phyloP scores from a whole-genome alignment of 2,888 invertebrate species.

The Beris chalybata region DNA sequence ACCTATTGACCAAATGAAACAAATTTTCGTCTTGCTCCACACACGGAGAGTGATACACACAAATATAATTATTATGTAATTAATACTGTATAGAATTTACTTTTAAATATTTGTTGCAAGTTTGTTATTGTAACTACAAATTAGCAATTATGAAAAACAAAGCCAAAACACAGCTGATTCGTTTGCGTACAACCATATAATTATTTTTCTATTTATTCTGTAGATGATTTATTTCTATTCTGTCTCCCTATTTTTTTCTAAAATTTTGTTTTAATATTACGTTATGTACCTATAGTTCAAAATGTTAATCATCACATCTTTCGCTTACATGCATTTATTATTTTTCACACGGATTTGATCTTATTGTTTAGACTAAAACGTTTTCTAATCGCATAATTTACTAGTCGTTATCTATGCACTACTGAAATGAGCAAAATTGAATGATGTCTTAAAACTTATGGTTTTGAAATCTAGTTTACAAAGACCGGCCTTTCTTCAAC shows the following conservation, averaged over 20 bases:
- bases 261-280: background rate
- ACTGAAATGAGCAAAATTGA: no score
- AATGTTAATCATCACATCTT: slow-evolving; percentile 20
- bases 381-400: no score
- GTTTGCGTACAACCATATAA: slow-evolving; percentile 21
- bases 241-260: background rate
- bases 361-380: no score
- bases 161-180: slow-evolving; percentile 23
- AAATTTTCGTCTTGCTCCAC: no score
- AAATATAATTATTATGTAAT: no score
- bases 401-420: no score
- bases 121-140: slow-evolving; percentile 11
- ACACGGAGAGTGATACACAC: no score
- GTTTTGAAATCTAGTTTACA: no score
- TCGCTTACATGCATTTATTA: slow-evolving; percentile 18
- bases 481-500: no score
- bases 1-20: background rate
- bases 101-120: slow-evolving; percentile 11
- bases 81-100: slow-evolving; percentile 14
- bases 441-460: no score
- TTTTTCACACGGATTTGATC: no score
- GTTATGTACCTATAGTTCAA: background rate
- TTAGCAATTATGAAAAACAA: slow-evolving; percentile 7
- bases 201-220: slow-evolving; percentile 11
- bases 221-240: slow-evolving; percentile 5